Evolutionary conservation across 2,797 vertebrate genomes (phyloP).

Genomic region (Anguilla megastoma): DNA sequence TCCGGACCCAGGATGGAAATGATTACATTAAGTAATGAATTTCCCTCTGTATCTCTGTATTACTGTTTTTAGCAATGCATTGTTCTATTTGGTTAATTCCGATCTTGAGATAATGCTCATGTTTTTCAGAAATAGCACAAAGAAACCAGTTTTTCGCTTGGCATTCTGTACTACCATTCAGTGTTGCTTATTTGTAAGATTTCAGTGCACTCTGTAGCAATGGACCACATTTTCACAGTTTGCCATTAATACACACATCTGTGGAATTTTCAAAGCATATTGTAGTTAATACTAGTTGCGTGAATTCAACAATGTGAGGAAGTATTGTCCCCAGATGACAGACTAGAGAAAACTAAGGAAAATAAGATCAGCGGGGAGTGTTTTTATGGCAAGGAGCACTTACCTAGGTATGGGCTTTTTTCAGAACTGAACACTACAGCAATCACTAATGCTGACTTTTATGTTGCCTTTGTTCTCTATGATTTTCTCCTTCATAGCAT

Average conservation of each 20-base stretch:
- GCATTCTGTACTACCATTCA: too few species aligned
- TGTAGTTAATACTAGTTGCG: background rate
- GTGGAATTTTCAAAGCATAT: background rate
- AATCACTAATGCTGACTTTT: background rate
- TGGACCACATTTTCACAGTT: background rate
- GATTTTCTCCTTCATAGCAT: background rate
- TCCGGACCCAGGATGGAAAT: background rate
- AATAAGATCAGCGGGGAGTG: background rate
- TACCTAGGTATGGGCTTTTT: background rate
- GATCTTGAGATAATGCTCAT: too few species aligned
- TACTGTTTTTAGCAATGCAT: background rate
- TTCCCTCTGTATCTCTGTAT: background rate
- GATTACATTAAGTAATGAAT: background rate
- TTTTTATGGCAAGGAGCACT: background rate
- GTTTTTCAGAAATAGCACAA: too few species aligned
- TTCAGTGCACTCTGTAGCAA: background rate
- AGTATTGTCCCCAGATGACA: background rate
- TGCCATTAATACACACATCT: background rate
- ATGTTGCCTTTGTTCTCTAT: background rate
- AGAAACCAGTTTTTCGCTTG: too few species aligned
- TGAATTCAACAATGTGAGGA: background rate
- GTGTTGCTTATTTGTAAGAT: too few species aligned
- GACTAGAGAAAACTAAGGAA: background rate
- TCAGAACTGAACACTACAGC: background rate
- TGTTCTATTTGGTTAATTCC: background rate